These are phyloP conservation scores for Coenonympha glycerion DNA, from an alignment of 2,888 invertebrate genomes.

Conservation along the genomic window DNA sequence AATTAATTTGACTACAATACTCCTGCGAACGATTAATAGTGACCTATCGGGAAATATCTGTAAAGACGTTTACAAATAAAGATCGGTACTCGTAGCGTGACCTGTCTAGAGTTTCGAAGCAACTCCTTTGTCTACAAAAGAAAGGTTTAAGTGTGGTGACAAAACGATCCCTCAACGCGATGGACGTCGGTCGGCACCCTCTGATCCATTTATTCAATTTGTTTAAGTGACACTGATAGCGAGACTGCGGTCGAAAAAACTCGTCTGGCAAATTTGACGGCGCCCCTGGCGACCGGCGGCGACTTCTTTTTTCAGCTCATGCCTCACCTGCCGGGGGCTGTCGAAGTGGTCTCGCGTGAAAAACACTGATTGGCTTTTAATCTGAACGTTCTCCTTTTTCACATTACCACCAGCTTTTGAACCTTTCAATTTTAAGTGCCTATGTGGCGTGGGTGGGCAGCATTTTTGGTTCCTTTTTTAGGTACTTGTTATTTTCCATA, in stretches of 20 bases:
- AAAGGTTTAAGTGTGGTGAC: slow-evolving; percentile 14
- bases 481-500: not conserved
- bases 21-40: not conserved
- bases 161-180: slow-evolving; percentile 17
- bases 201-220: slow-evolving; percentile 71
- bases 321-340: slow-evolving; percentile 59
- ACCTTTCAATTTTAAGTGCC: slow-evolving; percentile 26
- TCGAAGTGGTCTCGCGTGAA: slow-evolving; percentile 52
- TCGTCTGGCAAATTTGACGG: slow-evolving; percentile 64
- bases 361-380: slow-evolving; percentile 66
- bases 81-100: too few relatives aligned
- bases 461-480: not conserved
- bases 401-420: slow-evolving; percentile 30
- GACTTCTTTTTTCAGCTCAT: slow-evolving; percentile 62
- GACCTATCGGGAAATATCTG: not conserved
- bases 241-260: slow-evolving; percentile 66
- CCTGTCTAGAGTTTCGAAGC: not conserved
- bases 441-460: slow-evolving; percentile 18
- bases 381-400: slow-evolving; percentile 42
- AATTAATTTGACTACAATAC: slow-evolving; percentile 47
- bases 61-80: not conserved
- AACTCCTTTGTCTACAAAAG: not conserved
- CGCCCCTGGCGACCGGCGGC: slow-evolving; percentile 44
- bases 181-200: slow-evolving; percentile 40
- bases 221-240: slow-evolving; percentile 75